A percentile compares a stretch with the other conserved stretches of the same genome.
These are phyloP conservation scores for Menidia beryllina DNA, from an alignment of 2,113 vertebrate species.

Conservation along the genomic window DNA sequence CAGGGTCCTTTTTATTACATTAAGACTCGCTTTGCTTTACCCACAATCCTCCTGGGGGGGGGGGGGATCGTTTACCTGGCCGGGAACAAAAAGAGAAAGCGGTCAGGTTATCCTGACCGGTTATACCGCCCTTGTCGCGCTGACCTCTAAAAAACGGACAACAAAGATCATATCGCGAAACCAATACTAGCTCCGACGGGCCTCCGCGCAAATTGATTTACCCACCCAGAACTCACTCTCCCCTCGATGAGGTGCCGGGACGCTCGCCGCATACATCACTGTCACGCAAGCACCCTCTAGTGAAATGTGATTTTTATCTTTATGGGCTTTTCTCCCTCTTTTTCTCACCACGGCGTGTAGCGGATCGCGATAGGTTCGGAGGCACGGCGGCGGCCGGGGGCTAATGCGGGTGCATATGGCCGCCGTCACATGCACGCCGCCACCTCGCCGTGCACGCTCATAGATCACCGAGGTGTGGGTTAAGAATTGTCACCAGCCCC, in stretches of 20 bases:
- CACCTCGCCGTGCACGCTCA: conserved; percentile 49
- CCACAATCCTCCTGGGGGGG: conserved; percentile 67
- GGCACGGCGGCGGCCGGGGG: conserved; percentile 55
- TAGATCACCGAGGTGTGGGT: conserved; percentile 76
- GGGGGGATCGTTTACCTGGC: conserved; percentile 53
- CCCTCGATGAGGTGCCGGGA: conserved; percentile 72
- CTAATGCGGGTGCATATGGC: conserved; percentile 70
- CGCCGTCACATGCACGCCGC: conserved; percentile 47
- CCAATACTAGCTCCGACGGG: conserved; percentile 65
- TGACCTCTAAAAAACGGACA: conserved; percentile 78
- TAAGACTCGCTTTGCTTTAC: conserved; percentile 56
- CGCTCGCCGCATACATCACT: conserved; percentile 77
- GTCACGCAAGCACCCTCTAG: conserved; percentile 76
- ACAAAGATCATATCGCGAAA: conserved; percentile 79
- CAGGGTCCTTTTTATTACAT: conserved; percentile 26
- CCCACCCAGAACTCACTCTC: conserved; percentile 75
- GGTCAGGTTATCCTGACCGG: conserved; percentile 57
- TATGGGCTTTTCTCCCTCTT: conserved; percentile 54
- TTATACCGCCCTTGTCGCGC: conserved; percentile 69
- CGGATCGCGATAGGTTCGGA: conserved; percentile 68
- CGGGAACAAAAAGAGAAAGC: conserved; percentile 36
- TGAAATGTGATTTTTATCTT: conserved; percentile 83
- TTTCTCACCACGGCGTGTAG: conserved; percentile 46
- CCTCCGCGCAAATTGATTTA: conserved; percentile 80
- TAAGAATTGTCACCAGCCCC: conserved; percentile 72